Base-by-base conservation (phyloP, 2,797 vertebrate species). In the Centropyge bicolor region DNA sequence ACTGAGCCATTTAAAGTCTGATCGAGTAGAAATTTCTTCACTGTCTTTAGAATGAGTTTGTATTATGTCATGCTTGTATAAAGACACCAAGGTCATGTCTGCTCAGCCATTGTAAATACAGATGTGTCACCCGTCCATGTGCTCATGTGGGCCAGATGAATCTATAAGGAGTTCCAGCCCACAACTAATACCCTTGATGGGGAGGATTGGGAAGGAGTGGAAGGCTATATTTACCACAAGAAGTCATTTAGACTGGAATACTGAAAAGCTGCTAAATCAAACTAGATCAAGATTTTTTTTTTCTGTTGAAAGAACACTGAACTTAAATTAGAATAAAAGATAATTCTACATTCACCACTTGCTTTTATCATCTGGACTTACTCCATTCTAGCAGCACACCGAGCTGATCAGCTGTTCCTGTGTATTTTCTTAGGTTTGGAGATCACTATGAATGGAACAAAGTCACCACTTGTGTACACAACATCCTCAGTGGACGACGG, bases 401-500 rank as follows among this genome's bases (percentile, higher is more conserved):
- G 14, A 14, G 43, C 36, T 19, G 2, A 49, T 56, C 14, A 41
- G 13, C 59, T 75, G 27, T 73, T 67, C 4, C 38, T 70, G 2
- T 89, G 64, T 62, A 64, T 85, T 68, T 80, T 0, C 4, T 4
- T 74, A 99, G 98, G 91, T 98, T 97, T 31, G 97, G 97, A 81
- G 98, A 99, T 93, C 97, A 96, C 88, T 99, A 98, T 31, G 97
- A 99, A 82, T 99, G 98, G 98, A 99, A 99, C 94, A 99, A 99
- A 94, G 98, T 99, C 92, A 99, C 98, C 81, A 99, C 98, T 4
- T 99, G 98, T 56, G 97, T 99, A 80, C 98, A 99, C 94, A 99
- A 99, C 94, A 99, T 99, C 91, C 97, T 99, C 69, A 99, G 97
- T 68, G 98, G 98, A 69, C 96, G 97, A 31, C 95, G 98, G 69